These are phyloP conservation scores for Dendroctonus ponderosae DNA, from an alignment of 1,140 invertebrate species.

Conservation along the genomic window DNA sequence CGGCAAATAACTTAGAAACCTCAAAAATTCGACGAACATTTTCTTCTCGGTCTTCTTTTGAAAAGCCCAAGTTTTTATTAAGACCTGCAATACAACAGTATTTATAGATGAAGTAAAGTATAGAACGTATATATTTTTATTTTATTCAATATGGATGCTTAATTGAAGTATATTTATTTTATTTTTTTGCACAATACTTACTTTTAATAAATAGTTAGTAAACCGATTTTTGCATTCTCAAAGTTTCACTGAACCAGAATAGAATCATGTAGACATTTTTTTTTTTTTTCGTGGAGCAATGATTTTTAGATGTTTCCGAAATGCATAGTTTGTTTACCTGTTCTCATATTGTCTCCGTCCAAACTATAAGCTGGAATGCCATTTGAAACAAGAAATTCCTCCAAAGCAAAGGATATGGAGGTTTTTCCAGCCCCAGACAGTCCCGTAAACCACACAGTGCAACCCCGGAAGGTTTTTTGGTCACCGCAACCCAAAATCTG, in stretches of 20 bases:
- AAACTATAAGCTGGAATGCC: constrained; percentile 93
- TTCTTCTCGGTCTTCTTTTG: constrained; percentile 91
- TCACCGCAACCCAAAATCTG: constrained; percentile 76
- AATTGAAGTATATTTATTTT: too few relatives aligned
- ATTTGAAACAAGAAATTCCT: constrained; percentile 82
- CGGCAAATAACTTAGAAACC: constrained; percentile 91
- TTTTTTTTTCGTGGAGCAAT: too few relatives aligned
- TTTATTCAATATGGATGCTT: too few relatives aligned
- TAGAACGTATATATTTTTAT: too few relatives aligned
- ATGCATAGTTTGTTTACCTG: constrained; percentile 3
- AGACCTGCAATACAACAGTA: constrained; percentile 64
- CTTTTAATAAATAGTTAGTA: too few relatives aligned
- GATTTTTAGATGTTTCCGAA: too few relatives aligned
- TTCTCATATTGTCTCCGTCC: constrained; percentile 95
- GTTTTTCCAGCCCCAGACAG: constrained; percentile 97
- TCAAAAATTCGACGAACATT: constrained; percentile 97
- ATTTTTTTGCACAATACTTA: too few relatives aligned
- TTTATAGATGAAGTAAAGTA: too few relatives aligned
- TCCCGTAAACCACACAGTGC: constrained; percentile 98
- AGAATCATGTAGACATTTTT: too few relatives aligned
- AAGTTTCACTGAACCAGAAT: not conserved
- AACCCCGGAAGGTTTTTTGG: constrained; percentile 86
- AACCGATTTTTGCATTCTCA: too few relatives aligned
- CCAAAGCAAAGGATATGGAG: constrained; percentile 94
- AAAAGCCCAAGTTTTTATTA: constrained; percentile 95